Evolutionary conservation across 2,797 vertebrate species (phyloP), one percentile per base, ranked within the genome.

Genomic region (Poeciliopsis gracilis): DNA sequence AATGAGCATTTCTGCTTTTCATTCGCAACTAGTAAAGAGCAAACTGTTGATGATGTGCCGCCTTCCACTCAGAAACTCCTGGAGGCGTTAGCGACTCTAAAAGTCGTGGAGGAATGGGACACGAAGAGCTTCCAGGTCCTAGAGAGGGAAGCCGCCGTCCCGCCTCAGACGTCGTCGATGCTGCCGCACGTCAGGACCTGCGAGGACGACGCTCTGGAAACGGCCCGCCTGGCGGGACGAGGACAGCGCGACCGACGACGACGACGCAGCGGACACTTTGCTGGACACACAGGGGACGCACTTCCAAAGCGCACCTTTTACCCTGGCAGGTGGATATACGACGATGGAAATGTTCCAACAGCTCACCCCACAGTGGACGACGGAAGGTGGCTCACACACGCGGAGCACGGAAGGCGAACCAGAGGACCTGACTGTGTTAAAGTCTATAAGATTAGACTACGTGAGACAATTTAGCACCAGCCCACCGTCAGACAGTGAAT

Each of bases 321-420:
- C 87, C 16, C 83, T 95, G 47, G 4, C 88, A 6, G 86, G 90
- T 4, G 96, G 94, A 57, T 97, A 97, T 25, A 95, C 96, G 36
- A 97, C 96, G 3, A 90, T 97, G 94, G 96, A 96, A 71, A 82
- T 95, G 85, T 96, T 96, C 74, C 95, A 96, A 75, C 95, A 95
- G 89, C 80, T 72, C 41, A 82, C 85, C 71, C 86, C 85, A 45
- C 84, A 78, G 47, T 55, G 83, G 5, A 4, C 1, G 16, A 6
- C 49, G 1, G 43, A 12, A 0, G 83, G 33, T 2, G 38, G 67
- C 0, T 46, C 20, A 1, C 4, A 1, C n/a, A 51, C 49, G 43
- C 30, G 25, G 36, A 46, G 55, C 71, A 41, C 1, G 13, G 80
- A 81, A n/a, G 47, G 46, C 1, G 23, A 84, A n/a, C 13, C 77